Evolutionary conservation across 2,113 vertebrate genomes (phyloP), one percentile per base, ranked within the genome.

Genomic region (Hipposideros armiger): DNA sequence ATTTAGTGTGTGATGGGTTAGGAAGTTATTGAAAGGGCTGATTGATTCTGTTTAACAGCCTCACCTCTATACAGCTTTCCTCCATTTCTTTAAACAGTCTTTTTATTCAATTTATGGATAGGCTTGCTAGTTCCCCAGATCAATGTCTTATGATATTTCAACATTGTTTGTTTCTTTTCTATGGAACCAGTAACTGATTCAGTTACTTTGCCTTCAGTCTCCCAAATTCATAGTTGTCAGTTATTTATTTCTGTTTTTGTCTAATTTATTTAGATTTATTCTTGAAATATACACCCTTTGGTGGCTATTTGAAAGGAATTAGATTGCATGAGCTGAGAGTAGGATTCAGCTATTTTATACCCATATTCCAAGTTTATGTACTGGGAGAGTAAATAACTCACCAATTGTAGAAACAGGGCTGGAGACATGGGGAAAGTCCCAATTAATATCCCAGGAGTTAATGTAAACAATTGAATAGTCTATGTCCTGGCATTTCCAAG

Each of bases 1-100:
- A 74, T 7, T 85, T 89, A n/a, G 0, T 78, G 24, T 92, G 40
- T 20, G 81, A 58, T 54, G 78, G 76, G 42, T 91, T 86, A 93
- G 42, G 13, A 77, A 97, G 81, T 95, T 91, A 95, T 11, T 86
- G 40, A 97, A 98, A 98, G 56, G 11, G 28, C 56, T 87, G 42
- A 95, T 80, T 87, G 60, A 96, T 92, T 96, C 40, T 94, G n/a
- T 81, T 90, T 86, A 74, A 73, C 82, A 83, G 42, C 82, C 26
- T 83, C 69, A 76, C 7, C 26, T 32, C 58, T 8, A 11, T 77
- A 58, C 36, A 70, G 32, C n/a, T 78, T 78, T 73, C 73, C 20
- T 47, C 30, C 2, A 72, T 74, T 72, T 98, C 24, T 84, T 95
- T 80, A 84, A 94, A 40, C 4, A 82, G 5, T 58, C 2, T 62